Evolutionary conservation across 2,113 vertebrate genomes (phyloP).

Genomic region (Haemorhous mexicanus): DNA sequence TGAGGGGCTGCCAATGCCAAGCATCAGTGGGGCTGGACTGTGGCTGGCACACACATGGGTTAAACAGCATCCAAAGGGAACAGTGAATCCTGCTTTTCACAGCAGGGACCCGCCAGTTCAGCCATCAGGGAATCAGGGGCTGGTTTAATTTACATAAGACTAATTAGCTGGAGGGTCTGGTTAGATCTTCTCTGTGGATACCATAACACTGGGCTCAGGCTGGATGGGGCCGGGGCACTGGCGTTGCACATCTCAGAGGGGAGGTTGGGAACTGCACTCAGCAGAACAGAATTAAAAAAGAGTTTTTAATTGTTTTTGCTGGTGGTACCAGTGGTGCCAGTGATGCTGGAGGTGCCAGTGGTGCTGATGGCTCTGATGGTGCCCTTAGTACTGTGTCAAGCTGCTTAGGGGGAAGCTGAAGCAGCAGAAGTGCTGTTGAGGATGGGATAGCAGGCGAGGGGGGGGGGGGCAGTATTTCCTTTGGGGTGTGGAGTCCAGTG

Average conservation of each 20-base stretch:
- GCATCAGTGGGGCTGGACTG: fast-evolving
- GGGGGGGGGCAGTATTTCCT: background rate
- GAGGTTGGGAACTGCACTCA: background rate
- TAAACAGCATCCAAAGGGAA: fast-evolving
- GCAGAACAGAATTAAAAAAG: background rate
- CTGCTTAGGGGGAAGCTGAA: background rate
- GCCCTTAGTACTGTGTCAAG: fast-evolving
- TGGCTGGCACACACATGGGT: fast-evolving
- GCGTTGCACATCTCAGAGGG: background rate
- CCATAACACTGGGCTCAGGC: background rate
- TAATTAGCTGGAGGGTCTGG: constrained; percentile 50
- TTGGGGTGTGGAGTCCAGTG: background rate
- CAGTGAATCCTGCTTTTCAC: background rate
- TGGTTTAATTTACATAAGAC: background rate
- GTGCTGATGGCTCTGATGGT: background rate
- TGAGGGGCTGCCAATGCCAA: background rate
- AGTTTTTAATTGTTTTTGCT: background rate
- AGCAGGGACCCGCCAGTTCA: background rate
- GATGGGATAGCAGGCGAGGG: background rate
- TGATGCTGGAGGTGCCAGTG: background rate
- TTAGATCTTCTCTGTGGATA: background rate
- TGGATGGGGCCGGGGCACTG: background rate
- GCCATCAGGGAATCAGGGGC: background rate
- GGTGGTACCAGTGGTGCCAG: background rate
- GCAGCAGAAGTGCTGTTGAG: fast-evolving